Base-by-base conservation (phyloP, 2,888 invertebrate genomes). In the Aricia artaxerxes region DNA sequence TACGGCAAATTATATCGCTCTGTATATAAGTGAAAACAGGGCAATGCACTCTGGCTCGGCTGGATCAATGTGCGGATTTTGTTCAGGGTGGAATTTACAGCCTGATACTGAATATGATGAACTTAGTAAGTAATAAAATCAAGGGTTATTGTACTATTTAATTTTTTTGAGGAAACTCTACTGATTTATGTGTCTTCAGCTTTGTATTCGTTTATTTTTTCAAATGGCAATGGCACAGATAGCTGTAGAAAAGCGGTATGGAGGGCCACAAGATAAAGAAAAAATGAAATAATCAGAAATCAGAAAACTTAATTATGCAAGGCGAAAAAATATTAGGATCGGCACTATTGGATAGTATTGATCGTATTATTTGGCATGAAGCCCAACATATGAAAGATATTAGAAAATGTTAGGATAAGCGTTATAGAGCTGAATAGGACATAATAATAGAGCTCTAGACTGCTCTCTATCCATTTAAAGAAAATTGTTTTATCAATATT, bases 391-490 rank as follows among this genome's bases (percentile, higher is more conserved):
- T 73, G 73, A 44, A 73, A 73, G 73, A 73, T 73, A 73, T 73
- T 73, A 73, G 40, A 44, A 73, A 73, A 73, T 44, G 69, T 69
- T 13, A 24, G 73, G 73, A 73, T 73, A 73, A 73, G 73, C 73
- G n/a, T 73, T 73, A 73, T 73, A 73, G 5, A 44, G 31, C 69
- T 40, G 73, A 73, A 73, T 73, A 73, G 69, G 69, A 38, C 69
- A 69, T 35, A 69, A 69, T 38, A 69, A 38, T 16, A 69, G 11
- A 35, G 35, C 35, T 69, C 31, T 31, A 64, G 69, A 35, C 69
- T 35, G 13, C 2, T 31, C 35, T 13, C 35, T 69, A 69, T 69
- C 69, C 35, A 69, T 38, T 69, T 13, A 69, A 11, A 69, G 35
- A 38, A 69, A 69, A 69, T 38, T 2, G 38, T 69, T 69, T 69